A percentile compares a stretch with the other conserved stretches of the same genome.
phyloP scores from a whole-genome alignment of 2,797 vertebrate species.

The Halcyon badia region DNA sequence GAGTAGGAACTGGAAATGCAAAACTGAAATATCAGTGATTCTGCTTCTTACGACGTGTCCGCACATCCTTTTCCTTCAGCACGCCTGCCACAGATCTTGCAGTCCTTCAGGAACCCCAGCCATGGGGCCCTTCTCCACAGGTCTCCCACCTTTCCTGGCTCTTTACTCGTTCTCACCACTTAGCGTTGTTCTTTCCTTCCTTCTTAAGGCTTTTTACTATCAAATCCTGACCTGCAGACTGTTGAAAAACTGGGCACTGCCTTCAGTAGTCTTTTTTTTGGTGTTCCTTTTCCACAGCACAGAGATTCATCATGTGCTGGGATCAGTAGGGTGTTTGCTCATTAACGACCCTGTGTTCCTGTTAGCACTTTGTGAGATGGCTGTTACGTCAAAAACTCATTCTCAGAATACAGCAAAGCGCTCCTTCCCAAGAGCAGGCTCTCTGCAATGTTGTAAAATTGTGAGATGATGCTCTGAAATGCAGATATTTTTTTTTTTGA shows the following conservation, averaged over 20 bases:
- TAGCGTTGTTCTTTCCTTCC: background rate
- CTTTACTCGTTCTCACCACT: fast-evolving
- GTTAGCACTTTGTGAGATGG: background rate
- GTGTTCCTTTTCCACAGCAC: background rate
- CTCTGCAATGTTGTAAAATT: background rate
- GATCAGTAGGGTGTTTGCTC: background rate
- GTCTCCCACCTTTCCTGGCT: background rate
- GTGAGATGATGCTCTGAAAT: background rate
- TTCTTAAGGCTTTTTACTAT: background rate
- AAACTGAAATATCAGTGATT: background rate
- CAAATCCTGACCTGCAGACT: background rate
- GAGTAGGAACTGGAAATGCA: background rate
- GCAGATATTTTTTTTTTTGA: background rate
- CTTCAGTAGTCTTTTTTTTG: background rate
- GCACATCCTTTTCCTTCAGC: background rate
- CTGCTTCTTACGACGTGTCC: background rate
- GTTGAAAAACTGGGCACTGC: background rate
- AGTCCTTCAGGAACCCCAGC: background rate
- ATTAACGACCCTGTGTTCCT: background rate
- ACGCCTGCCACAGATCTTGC: background rate
- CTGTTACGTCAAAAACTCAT: background rate
- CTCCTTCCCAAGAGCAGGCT: background rate
- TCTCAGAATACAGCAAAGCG: background rate
- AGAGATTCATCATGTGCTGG: background rate
- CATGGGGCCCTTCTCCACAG: background rate